Base-by-base conservation (phyloP, 1,140 invertebrate species). In the Sycophaga agraensis region DNA sequence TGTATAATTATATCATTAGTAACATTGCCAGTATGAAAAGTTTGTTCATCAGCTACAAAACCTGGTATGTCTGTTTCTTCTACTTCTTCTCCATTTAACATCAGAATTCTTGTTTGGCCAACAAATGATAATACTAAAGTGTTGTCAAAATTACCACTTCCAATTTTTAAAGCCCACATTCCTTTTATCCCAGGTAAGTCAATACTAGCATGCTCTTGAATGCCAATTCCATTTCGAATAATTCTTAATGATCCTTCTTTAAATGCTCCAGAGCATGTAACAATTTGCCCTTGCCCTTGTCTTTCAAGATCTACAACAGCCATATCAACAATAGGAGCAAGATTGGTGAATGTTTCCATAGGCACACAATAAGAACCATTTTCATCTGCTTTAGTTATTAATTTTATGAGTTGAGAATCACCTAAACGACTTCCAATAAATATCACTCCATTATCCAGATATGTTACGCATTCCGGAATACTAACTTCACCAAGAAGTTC, bases 261-360 rank as follows among this genome's bases (percentile, higher is more conserved):
- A 73, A 91, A 96, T n/a, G 91, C 91, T 39, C 94, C 96, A 8
- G 96, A 98, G 75, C 97, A 99, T 0, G 97, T 99, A 4, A 99
- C 95, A 54, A 99, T 86, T 82, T 98, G 97, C 8, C 95, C 96
- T 82, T 99, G 97, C 0, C 97, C 97, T 79, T 98, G 96, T 37
- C 93, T 82, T 80, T 99, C 97, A 50, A 97, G 84, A 80, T 98
- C 95, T 0, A 99, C 71, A 53, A 98, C 92, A 66, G 94, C 93
- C 92, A 99, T 98, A 79, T 99, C 97, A 19, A 97, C 86, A 71
- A 99, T 98, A 0, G 97, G 96, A 4, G 96, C 96, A 22, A 99
- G 83, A 83, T 98, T 99, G 14, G 94, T 97, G 76, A 97, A 99
- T 9, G 89, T 92, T 81, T 99, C 97, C 88, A 99, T 93, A 4